Evolutionary conservation across 2,797 vertebrate genomes (phyloP), one percentile per base, ranked within the genome.

Genomic region (Emydoidea blandingii): DNA sequence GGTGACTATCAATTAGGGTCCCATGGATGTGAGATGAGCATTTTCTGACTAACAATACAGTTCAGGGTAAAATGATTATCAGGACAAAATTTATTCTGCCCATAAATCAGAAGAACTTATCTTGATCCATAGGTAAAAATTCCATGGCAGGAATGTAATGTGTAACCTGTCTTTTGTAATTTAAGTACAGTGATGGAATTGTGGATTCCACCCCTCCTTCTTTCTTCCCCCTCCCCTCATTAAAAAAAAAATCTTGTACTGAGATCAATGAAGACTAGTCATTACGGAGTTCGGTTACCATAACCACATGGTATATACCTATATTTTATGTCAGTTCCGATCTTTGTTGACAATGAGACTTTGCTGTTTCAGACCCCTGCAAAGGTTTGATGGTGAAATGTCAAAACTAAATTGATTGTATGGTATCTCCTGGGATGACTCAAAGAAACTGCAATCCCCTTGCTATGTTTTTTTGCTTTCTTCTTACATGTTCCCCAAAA

Each of bases 401-500:
- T 72, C n/a, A 92, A 91, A 92, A 23, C 29, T 34, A 93, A 96
- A 89, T 83, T 7, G 11, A 86, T 80, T 29, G 23, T 49, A 65
- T 23, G 8, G 50, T 34, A 37, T 92, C 31, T 95, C 53, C 65
- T 87, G 83, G 11, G 6, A n/a, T n/a, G 21, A 54, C 41, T 62
- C 74, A 87, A 31, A 91, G 83, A 86, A 96, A 93, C 15, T 91
- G 10, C 56, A 87, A 52, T 54, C 37, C 49, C 12, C 83, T 59
- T 92, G 44, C 47, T 87, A 34, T 29, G 92, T 15, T 3, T 89
- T 83, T 94, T 85, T 81, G 8, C 49, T 95, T 94, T 97, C 82
- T 83, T 86, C 89, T 96, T 93, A n/a, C 74, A 93, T 59, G 82
- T 87, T 94, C 72, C 92, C 85, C 80, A 76, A 79, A 94, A 81